Percentiles rank a stretch among this genome's conserved stretches.
These are phyloP conservation scores for Ips typographus DNA, from an alignment of 1,140 invertebrate species.

Conservation along the genomic window DNA sequence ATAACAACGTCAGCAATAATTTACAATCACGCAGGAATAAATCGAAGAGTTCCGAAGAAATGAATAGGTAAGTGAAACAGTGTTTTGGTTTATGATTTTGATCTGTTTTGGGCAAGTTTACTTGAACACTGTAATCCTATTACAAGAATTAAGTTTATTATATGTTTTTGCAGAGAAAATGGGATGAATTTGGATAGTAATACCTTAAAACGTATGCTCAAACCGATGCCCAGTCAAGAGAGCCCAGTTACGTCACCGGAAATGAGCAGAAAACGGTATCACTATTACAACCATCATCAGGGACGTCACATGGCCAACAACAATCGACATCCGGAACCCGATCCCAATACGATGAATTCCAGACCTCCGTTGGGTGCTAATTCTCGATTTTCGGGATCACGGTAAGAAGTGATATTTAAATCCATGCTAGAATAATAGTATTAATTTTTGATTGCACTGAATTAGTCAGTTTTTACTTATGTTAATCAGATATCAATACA, in stretches of 20 bases:
- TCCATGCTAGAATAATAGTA: neutral
- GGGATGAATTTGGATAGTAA: slow-evolving; percentile 62
- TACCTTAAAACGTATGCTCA: slow-evolving; percentile 90
- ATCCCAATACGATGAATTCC: slow-evolving; percentile 52
- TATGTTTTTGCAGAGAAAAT: slow-evolving; percentile 48
- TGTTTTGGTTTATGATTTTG: neutral
- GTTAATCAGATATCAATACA: too few relatives aligned
- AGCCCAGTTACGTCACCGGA: slow-evolving; percentile 86
- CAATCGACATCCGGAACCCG: slow-evolving; percentile 57
- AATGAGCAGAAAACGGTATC: slow-evolving; percentile 75
- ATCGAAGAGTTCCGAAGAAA: slow-evolving; percentile 88
- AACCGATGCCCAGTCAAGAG: slow-evolving; percentile 85
- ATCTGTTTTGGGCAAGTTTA: neutral
- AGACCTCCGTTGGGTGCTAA: slow-evolving; percentile 50
- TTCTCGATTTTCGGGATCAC: slow-evolving; percentile 50
- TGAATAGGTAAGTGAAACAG: slow-evolving; percentile 59
- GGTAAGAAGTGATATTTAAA: slow-evolving; percentile 36
- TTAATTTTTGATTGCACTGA: slow-evolving; percentile 17
- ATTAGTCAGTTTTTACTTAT: neutral
- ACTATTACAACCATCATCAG: slow-evolving; percentile 59
- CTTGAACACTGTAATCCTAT: too few relatives aligned
- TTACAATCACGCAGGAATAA: slow-evolving; percentile 63
- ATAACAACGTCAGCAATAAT: slow-evolving; percentile 70
- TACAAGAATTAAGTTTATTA: neutral
- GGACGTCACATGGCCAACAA: slow-evolving; percentile 56